Evolutionary conservation across 2,888 invertebrate genomes (phyloP).

Genomic region (Pyrochroa serraticornis): DNA sequence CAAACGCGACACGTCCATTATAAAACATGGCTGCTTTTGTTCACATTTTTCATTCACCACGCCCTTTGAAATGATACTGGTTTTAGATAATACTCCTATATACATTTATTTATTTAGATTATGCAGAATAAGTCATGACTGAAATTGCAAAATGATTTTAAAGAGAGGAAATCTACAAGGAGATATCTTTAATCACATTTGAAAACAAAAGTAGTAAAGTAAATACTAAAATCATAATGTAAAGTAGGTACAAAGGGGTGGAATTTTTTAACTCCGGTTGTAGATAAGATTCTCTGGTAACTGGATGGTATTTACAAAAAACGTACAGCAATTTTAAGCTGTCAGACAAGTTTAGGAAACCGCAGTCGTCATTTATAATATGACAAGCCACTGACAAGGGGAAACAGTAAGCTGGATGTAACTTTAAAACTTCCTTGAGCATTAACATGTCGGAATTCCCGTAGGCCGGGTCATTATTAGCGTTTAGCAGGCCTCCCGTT

Average conservation of each 20-base stretch:
- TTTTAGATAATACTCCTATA: slow-evolving; percentile 41
- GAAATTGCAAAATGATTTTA: slow-evolving; percentile 13
- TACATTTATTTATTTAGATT: not conserved
- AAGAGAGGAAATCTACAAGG: no score
- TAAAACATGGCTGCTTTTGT: slow-evolving; percentile 55
- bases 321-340: slow-evolving; percentile 2
- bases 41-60: slow-evolving; percentile 48
- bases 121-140: slow-evolving; percentile 6
- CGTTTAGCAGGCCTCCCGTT: slow-evolving; percentile 45
- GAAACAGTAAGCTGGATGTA: slow-evolving; percentile 30
- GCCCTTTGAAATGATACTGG: slow-evolving; percentile 52
- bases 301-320: no score
- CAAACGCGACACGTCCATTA: slow-evolving; percentile 55
- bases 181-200: no score
- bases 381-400: slow-evolving; percentile 29
- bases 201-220: no score
- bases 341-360: slow-evolving; percentile 18
- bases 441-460: slow-evolving; percentile 38
- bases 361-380: slow-evolving; percentile 24
- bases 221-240: no score
- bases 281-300: no score
- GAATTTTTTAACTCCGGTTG: no score
- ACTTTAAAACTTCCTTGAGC: slow-evolving; percentile 26
- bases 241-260: no score
- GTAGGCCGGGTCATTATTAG: slow-evolving; percentile 42